Evolutionary conservation across 2,888 invertebrate species (phyloP), one percentile per base, ranked within the genome.

Genomic region (Eristalinus aeneus): DNA sequence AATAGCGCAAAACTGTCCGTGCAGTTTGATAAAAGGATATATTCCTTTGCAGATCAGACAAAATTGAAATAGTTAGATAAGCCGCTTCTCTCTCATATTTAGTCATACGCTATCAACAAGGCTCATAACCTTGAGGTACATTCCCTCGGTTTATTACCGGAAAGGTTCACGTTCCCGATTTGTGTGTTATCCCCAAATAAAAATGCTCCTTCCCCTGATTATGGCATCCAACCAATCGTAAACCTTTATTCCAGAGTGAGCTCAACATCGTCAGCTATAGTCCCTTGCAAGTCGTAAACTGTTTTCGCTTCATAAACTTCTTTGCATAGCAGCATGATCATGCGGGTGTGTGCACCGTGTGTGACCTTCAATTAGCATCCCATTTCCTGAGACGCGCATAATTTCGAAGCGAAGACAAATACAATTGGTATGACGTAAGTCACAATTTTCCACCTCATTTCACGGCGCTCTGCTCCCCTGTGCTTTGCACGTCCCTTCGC

Each of bases 401-500:
- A 16, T 6, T 20, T n/a, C 10, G n/a, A n/a, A 12, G 16, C 71
- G 6, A 9, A 64, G 22, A 36, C 34, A 58, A 34, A 65, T 12
- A 58, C 54, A 56, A 77, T 36, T 54, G 39, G 54, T 65, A 78
- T 36, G 61, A 67, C 71, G 68, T 79, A 60, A 53, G 22, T 53
- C 53, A 60, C 31, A 61, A 67, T 73, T 73, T 73, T 53, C 72
- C 53, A 39, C 34, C 72, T 58, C 67, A 67, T 72, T 79, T 79
- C 56, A 12, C 22, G 22, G 5, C 77, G 65, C 60, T 72, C 23
- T n/a, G 10, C 56, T 12, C 4, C 23, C 12, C 16, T 34, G 58
- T 65, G 65, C 61, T 73, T 60, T 72, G 78, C 72, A 79, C 71
- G 64, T 71, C 64, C 36, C 69, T 64, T 5, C 69, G 71, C 9